Evolutionary conservation across 2,888 invertebrate genomes (phyloP).

Genomic region (Athrips mouffetella): DNA sequence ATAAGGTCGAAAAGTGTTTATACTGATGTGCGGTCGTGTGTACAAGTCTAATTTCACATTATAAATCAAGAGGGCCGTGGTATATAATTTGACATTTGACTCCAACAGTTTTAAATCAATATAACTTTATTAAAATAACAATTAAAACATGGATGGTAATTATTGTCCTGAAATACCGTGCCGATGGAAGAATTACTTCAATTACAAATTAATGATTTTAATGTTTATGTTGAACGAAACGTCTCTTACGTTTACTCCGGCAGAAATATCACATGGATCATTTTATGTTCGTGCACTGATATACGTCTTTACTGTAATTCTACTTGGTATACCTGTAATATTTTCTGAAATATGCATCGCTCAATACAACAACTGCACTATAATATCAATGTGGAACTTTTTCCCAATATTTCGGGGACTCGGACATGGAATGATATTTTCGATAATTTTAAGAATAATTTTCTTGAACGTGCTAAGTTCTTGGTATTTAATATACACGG

Average conservation of each 20-base stretch:
- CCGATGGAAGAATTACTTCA: conserved; percentile 49
- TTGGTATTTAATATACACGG: conserved; percentile 59
- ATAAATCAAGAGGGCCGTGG: neutral
- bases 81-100: neutral
- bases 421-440: conserved; percentile 51
- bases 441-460: conserved; percentile 48
- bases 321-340: conserved; percentile 59
- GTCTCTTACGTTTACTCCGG: conserved; percentile 42
- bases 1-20: too few species aligned
- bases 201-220: conserved; percentile 54
- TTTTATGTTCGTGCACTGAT: conserved; percentile 45
- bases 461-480: conserved; percentile 47
- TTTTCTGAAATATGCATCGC: conserved; percentile 65
- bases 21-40: neutral
- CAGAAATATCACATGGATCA: conserved; percentile 50
- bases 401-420: conserved; percentile 56
- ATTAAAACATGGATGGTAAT: conserved; percentile 1
- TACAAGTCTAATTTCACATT: neutral
- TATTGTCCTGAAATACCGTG: neutral
- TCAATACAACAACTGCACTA: conserved; percentile 44
- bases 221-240: conserved; percentile 64
- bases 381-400: conserved; percentile 50
- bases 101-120: too few species aligned
- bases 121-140: neutral
- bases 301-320: conserved; percentile 42